These are phyloP conservation scores for Keiferia lycopersicella DNA, from an alignment of 2,888 invertebrate species.

Conservation along the genomic window DNA sequence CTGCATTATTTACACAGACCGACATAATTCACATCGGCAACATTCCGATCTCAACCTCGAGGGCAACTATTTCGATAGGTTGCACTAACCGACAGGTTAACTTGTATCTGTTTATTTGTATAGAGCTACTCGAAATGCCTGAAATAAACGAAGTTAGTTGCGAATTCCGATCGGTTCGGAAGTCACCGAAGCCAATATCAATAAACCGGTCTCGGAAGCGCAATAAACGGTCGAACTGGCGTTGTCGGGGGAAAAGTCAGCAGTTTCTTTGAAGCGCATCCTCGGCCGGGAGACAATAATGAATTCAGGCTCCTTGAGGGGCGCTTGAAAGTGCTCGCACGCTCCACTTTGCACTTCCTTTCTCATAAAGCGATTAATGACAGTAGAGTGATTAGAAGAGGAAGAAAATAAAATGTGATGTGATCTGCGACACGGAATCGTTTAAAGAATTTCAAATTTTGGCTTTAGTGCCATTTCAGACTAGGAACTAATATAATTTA, in stretches of 20 bases:
- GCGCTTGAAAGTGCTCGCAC: conserved; percentile 55
- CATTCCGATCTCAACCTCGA: conserved; percentile 17
- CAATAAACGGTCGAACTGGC: conserved; percentile 65
- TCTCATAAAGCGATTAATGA: conserved; percentile 75
- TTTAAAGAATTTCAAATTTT: too few relatives aligned
- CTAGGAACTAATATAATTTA: too few relatives aligned
- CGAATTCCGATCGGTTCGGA: conserved; percentile 6
- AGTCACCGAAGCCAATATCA: conserved; percentile 50
- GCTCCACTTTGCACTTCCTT: conserved; percentile 72
- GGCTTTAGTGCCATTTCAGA: too few relatives aligned
- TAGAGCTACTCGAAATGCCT: neutral
- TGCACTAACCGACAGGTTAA: neutral
- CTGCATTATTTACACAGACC: conserved; percentile 11
- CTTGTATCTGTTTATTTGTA: neutral
- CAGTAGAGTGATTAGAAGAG: conserved; percentile 62
- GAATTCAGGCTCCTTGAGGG: conserved; percentile 66
- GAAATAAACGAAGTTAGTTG: conserved; percentile 13
- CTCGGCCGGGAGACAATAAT: conserved; percentile 69
- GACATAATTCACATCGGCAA: conserved; percentile 16
- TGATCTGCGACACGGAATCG: conserved; percentile 52
- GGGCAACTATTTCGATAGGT: conserved; percentile 15
- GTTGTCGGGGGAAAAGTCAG: conserved; percentile 59
- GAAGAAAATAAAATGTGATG: conserved; percentile 63
- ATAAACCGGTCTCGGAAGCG: conserved; percentile 60
- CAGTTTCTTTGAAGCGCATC: conserved; percentile 76